phyloP scores from a whole-genome alignment of 2,113 vertebrate genomes.

The Chlamydotis undulata region DNA sequence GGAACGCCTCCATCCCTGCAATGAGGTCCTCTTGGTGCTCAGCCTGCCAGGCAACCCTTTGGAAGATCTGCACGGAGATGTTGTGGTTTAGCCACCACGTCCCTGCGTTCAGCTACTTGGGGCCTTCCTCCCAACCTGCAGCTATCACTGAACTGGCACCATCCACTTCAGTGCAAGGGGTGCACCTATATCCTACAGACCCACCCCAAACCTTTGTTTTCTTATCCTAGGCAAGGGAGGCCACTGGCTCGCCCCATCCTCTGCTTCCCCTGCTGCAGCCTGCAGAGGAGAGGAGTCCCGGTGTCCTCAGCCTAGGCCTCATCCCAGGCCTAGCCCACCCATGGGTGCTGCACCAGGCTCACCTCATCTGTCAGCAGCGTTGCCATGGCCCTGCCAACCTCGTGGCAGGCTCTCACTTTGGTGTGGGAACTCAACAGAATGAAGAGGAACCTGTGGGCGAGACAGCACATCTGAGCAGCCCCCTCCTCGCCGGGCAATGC shows the following conservation, averaged over 20 bases:
- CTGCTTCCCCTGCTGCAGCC: neutral
- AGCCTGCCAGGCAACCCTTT: constrained; percentile 64
- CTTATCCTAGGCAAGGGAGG: neutral
- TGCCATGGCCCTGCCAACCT: constrained; percentile 80
- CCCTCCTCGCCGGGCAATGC: accelerated
- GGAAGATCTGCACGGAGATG: constrained; percentile 72
- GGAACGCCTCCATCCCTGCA: constrained; percentile 71
- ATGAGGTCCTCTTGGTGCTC: constrained; percentile 67
- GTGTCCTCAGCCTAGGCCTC: neutral
- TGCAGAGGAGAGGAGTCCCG: neutral
- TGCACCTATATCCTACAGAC: neutral
- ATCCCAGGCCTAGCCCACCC: neutral
- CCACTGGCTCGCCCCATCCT: neutral
- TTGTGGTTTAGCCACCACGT: neutral
- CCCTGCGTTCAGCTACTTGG: accelerated
- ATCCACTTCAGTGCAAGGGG: neutral
- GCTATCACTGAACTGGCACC: neutral
- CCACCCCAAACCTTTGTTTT: neutral
- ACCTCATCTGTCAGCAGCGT: constrained; percentile 78
- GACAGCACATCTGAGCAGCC: neutral
- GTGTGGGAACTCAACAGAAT: constrained; percentile 76
- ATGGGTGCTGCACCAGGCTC: neutral
- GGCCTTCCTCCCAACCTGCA: neutral
- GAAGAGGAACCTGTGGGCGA: constrained; percentile 77
- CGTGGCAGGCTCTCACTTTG: constrained; percentile 60